Percentiles rank a stretch among this genome's conserved stretches.
Evolutionary conservation across 2,797 vertebrate genomes (phyloP).

Genomic region (Chloroceryle inda): DNA sequence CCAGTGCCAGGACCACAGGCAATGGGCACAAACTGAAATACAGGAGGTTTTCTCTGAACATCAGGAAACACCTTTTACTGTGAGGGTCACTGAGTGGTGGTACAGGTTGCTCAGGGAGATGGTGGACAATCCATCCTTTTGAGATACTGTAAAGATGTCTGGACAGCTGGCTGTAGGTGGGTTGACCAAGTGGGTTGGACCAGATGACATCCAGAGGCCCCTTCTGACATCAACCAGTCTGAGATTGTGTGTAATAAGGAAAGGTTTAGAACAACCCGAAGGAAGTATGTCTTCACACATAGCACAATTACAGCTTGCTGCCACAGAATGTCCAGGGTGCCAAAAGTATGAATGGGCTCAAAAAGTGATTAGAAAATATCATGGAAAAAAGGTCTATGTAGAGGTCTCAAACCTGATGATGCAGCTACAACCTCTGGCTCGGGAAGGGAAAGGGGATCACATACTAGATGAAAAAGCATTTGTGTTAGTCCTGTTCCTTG

Average conservation of each 20-base stretch:
- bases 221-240: neutral
- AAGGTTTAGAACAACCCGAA: neutral
- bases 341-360: neutral
- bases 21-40: neutral
- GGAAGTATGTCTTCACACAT: neutral
- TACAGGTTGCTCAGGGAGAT: neutral
- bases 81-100: fast-evolving
- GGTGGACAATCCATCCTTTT: neutral
- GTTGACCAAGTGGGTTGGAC: neutral
- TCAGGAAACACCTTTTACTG: neutral
- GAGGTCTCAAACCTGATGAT: neutral
- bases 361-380: neutral
- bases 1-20: neutral
- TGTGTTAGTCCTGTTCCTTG: neutral
- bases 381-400: neutral
- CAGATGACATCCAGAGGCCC: neutral
- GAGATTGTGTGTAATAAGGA: neutral
- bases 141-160: neutral
- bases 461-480: neutral
- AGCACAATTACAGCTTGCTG: neutral
- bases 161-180: neutral
- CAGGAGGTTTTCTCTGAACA: neutral
- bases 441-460: neutral
- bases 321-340: neutral
- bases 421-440: neutral